Evolutionary conservation across 2,797 vertebrate species (phyloP).

Genomic region (Vultur gryphus): DNA sequence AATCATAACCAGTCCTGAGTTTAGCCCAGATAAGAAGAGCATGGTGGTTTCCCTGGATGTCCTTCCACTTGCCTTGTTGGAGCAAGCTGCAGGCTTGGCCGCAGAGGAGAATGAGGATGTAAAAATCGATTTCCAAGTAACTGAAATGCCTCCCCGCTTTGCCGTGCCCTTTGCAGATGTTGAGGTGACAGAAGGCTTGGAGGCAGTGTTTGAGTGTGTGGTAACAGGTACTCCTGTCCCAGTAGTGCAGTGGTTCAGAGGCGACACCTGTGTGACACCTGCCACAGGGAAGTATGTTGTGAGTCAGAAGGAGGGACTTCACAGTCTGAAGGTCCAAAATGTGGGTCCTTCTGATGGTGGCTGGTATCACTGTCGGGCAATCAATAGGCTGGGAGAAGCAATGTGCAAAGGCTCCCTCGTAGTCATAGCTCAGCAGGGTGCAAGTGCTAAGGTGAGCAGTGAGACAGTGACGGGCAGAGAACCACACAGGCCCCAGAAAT

Average conservation of each 20-base stretch:
- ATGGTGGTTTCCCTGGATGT: constrained; percentile 97
- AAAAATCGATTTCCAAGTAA: constrained; percentile 93
- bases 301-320: constrained; percentile 85
- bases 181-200: constrained; percentile 82
- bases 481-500: constrained; percentile 74
- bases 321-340: constrained; percentile 85
- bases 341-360: constrained; percentile 83
- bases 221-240: constrained; percentile 92
- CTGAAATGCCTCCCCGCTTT: constrained; percentile 95
- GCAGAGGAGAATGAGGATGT: constrained; percentile 83
- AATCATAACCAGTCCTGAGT: constrained; percentile 95
- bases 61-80: constrained; percentile 87
- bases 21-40: constrained; percentile 92
- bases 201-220: constrained; percentile 91
- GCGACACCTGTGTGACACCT: constrained; percentile 79
- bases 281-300: constrained; percentile 81
- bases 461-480: constrained; percentile 71
- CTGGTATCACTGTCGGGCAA: constrained; percentile 85
- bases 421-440: constrained; percentile 73
- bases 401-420: constrained; percentile 83
- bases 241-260: constrained; percentile 91
- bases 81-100: constrained; percentile 78
- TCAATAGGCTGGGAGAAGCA: constrained; percentile 90
- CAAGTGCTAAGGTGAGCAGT: constrained; percentile 69
- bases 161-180: constrained; percentile 88